phyloP scores from a whole-genome alignment of 2,797 vertebrate genomes.

The Eulemur rubriventer region DNA sequence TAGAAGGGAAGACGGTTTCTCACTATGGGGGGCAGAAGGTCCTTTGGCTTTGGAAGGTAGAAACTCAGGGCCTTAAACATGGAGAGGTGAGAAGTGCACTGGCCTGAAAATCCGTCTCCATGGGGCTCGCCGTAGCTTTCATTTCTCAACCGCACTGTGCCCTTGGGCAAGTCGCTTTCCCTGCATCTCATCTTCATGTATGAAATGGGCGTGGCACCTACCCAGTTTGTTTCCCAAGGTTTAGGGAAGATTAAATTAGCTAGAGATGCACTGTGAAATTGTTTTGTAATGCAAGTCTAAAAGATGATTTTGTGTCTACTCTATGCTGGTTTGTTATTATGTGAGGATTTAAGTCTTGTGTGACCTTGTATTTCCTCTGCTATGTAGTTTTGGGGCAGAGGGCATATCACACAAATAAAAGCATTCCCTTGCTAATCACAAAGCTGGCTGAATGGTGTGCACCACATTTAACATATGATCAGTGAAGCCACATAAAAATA shows the following conservation, averaged over 20 bases:
- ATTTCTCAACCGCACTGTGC: background rate
- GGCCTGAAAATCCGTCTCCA: background rate
- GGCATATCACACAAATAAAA: background rate
- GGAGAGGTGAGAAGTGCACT: background rate
- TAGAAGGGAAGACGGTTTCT: background rate
- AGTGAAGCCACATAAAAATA: conserved; percentile 43
- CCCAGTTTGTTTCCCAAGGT: background rate
- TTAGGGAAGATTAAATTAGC: background rate
- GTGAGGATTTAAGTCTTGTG: background rate
- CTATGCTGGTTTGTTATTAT: background rate
- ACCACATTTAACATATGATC: background rate
- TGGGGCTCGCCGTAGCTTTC: background rate
- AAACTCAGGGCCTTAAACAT: background rate
- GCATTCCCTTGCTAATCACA: conserved; percentile 14
- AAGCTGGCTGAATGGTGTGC: background rate
- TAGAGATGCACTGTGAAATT: background rate
- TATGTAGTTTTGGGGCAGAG: background rate
- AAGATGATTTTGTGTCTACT: background rate
- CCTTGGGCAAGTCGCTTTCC: background rate
- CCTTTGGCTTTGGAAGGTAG: background rate
- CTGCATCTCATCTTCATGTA: background rate
- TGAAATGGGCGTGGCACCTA: background rate
- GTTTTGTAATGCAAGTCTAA: background rate
- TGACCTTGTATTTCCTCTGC: background rate
- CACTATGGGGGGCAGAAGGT: background rate